Percentiles rank a stretch among this genome's conserved stretches.
phyloP scores from a whole-genome alignment of 2,888 invertebrate genomes.

The Sphaerophoria rueppellii region DNA sequence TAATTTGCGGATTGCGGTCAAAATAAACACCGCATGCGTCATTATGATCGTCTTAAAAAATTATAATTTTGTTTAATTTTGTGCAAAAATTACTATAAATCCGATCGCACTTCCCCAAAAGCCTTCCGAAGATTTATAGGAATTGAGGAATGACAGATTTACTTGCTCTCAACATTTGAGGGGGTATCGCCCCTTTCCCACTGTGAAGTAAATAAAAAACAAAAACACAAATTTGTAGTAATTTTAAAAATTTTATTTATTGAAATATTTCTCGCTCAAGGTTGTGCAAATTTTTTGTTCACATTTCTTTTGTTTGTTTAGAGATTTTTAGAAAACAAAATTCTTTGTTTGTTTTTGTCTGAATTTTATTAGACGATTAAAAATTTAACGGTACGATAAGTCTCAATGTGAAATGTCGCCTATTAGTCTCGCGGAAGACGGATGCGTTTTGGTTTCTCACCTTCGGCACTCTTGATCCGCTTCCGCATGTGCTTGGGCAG shows the following conservation, averaged over 20 bases:
- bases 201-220: constrained; percentile 33
- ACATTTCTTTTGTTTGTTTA: background rate
- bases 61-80: constrained; percentile 17
- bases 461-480: constrained; percentile 80
- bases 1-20: constrained; percentile 62
- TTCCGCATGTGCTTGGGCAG: constrained; percentile 80
- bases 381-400: constrained; percentile 52
- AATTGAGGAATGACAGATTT: constrained; percentile 26
- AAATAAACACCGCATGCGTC: constrained; percentile 66
- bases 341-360: constrained; percentile 23
- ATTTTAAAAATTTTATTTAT: background rate
- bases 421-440: constrained; percentile 70
- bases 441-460: constrained; percentile 70
- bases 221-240: background rate
- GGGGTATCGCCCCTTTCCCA: too few relatives aligned
- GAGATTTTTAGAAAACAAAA: constrained; percentile 43
- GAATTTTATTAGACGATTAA: background rate
- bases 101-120: constrained; percentile 19
- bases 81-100: constrained; percentile 32
- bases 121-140: background rate
- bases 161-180: background rate
- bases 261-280: too few relatives aligned
- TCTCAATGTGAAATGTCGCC: constrained; percentile 58
- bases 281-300: background rate
- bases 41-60: constrained; percentile 40